Evolutionary conservation across 2,797 vertebrate species (phyloP), one percentile per base, ranked within the genome.

Genomic region (Hypotaenidia philippensis): DNA sequence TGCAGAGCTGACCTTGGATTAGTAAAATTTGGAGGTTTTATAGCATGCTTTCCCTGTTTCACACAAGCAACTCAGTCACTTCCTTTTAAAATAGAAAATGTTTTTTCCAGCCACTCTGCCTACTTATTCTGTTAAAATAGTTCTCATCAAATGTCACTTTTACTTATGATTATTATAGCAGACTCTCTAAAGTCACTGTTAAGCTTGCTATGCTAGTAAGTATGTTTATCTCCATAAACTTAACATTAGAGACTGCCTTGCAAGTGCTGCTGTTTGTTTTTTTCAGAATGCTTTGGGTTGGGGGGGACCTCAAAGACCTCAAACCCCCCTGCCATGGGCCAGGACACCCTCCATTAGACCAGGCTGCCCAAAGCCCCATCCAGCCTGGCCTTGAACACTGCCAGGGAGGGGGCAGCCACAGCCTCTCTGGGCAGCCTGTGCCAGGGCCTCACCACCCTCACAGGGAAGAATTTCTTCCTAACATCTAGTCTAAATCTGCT

Each of bases 141-240:
- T 85, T 93, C 36, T 53, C 60, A 64, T 76, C 29, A 85, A 77
- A 89, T 74, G 60, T 66, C n/a, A 76, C 25, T 90, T 89, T 94
- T 78, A 47, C 50, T 82, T 66, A 49, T 49, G 66, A 88, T 92
- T 93, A 77, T 76, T 83, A 72, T 76, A 79, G 52, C 78, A 90
- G 81, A 63, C 53, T 89, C 11, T 55, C 52, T 82, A 63, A 89
- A 82, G 44, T 47, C 10, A n/a, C 17, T 34, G 36, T 41, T 63
- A 87, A 69, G 7, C 71, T 34, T 68, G 26, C 34, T 83, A 0
- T 53, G 25, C 70, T 87, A 47, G 7, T 52, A 60, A 68, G 12
- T 76, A 17, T 23, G 27, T 53, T 71, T 61, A 45, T 44, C 40
- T n/a, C 10, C 21, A 23, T 63, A 23, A 64, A 64, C 29, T 11